phyloP scores from a whole-genome alignment of 1,140 invertebrate species.

The Drosophila kohkoa region DNA sequence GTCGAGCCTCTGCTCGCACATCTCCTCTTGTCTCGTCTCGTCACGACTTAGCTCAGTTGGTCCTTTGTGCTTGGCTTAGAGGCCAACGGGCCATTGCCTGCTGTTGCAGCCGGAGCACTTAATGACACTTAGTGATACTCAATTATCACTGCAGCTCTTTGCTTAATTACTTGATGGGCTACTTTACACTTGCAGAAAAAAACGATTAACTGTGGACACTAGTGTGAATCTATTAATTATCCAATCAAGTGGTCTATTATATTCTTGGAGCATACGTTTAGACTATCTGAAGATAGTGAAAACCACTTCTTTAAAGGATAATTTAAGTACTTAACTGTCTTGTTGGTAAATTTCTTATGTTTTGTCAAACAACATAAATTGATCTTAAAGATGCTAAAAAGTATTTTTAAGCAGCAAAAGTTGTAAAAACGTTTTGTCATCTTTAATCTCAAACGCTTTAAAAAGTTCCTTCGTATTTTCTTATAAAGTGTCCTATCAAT shows the following conservation, averaged over 20 bases:
- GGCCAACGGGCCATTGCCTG: conserved; percentile 23
- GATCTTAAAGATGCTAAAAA: too few species aligned
- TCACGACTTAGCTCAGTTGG: background rate
- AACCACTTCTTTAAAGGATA: background rate
- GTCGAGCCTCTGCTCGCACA: conserved; percentile 1
- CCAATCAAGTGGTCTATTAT: background rate
- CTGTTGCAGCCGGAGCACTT: conserved; percentile 56
- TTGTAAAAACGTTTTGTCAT: too few species aligned
- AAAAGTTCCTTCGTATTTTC: too few species aligned
- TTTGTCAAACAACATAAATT: too few species aligned
- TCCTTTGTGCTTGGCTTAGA: conserved; percentile 43
- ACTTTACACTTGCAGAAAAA: conserved; percentile 36
- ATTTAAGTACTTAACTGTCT: too few species aligned
- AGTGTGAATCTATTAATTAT: background rate
- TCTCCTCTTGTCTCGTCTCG: background rate
- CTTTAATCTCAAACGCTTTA: too few species aligned
- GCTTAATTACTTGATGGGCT: conserved; percentile 68
- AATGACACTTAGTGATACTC: conserved; percentile 81
- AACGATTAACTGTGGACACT: background rate
- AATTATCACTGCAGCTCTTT: conserved; percentile 75
- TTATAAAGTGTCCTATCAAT: too few species aligned
- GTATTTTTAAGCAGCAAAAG: too few species aligned
- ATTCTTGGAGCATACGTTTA: background rate
- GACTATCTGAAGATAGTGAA: background rate
- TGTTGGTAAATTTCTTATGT: too few species aligned